Evolutionary conservation across 2,113 vertebrate species (phyloP).

Genomic region (Piaya cayana): DNA sequence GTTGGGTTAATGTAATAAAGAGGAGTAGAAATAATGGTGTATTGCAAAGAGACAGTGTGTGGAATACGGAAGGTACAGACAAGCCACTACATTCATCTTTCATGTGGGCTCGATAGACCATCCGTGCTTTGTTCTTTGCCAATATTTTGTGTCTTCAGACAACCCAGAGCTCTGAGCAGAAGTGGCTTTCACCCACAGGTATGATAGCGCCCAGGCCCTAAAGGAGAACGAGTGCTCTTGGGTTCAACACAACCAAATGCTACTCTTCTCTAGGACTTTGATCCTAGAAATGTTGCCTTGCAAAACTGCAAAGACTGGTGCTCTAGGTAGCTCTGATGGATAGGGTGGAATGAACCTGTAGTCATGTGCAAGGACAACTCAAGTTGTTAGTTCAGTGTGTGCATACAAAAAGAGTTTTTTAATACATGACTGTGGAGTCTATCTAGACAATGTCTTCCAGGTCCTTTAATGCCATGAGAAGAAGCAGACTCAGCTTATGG

Average conservation of each 20-base stretch:
- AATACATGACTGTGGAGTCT: not conserved
- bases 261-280: not conserved
- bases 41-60: not conserved
- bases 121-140: not conserved
- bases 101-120: not conserved
- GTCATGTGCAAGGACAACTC: not conserved
- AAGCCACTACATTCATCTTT: not conserved
- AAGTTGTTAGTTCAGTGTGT: not conserved
- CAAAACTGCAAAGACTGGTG: not conserved
- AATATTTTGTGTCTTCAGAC: not conserved
- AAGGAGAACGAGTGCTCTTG: accelerated
- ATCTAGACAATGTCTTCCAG: not conserved
- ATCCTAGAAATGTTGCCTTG: not conserved
- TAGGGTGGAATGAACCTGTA: not conserved
- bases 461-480: not conserved
- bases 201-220: not conserved
- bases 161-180: not conserved
- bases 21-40: not conserved
- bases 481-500: not conserved
- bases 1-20: not conserved
- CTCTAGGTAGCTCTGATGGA: not conserved
- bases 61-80: not conserved
- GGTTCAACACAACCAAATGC: not conserved
- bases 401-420: not conserved
- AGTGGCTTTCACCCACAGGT: not conserved